A percentile compares a stretch with the other conserved stretches of the same genome.
These are phyloP conservation scores for Mastomys natalensis DNA, from an alignment of 2,113 vertebrate genomes.

Conservation along the genomic window DNA sequence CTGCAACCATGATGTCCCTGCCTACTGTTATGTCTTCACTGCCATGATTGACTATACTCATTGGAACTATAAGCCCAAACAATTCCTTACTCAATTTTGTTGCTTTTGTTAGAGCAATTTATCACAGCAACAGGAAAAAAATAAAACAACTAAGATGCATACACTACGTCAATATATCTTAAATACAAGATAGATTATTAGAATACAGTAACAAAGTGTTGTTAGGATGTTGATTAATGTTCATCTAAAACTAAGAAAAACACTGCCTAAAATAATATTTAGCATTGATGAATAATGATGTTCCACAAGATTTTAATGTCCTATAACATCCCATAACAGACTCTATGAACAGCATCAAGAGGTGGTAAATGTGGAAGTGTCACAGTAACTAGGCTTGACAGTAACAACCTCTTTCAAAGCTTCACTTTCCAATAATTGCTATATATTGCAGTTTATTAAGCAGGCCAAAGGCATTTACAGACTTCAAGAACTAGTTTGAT, in stretches of 20 bases:
- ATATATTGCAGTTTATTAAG: background rate
- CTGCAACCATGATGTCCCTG: background rate
- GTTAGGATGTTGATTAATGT: background rate
- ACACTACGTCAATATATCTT: fast-evolving
- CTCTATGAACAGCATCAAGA: background rate
- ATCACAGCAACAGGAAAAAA: background rate
- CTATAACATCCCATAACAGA: fast-evolving
- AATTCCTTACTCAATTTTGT: background rate
- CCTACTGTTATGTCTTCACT: background rate
- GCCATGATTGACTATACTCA: background rate
- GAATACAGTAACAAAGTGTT: background rate
- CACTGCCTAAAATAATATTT: background rate
- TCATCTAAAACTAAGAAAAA: slow-evolving; percentile 6
- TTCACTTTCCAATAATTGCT: background rate
- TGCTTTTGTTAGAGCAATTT: background rate
- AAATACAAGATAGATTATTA: background rate
- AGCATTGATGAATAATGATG: background rate
- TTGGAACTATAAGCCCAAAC: background rate
- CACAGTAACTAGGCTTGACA: background rate
- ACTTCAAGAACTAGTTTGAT: background rate
- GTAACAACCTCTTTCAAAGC: background rate
- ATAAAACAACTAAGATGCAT: background rate
- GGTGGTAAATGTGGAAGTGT: too few relatives aligned
- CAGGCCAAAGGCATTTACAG: background rate
- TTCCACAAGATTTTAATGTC: background rate